Evolutionary conservation across 1,140 invertebrate species (phyloP), one percentile per base, ranked within the genome.

Genomic region (Calliphora vicina): DNA sequence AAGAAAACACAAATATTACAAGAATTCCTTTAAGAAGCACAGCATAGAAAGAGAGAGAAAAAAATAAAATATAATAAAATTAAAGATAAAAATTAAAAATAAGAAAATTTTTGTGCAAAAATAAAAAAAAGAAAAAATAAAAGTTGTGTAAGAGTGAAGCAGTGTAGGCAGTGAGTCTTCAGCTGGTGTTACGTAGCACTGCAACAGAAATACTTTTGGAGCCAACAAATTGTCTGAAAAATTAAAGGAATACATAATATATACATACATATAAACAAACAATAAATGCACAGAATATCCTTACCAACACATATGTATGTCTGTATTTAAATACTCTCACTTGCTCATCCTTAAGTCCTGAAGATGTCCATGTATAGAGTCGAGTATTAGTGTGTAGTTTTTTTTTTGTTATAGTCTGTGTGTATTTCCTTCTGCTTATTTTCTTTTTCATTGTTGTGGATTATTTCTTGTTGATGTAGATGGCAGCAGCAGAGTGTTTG

Each of bases 181-280:
- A 23, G 45, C 45, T 57, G 50, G 35, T 50, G 45, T 17, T 67
- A 57, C 50, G 50, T 57, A 57, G 50, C 0, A n/a, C 50, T 57
- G 50, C 15, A n/a, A 23, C 23, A 1, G 5, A 23, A 10, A 23
- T 67, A 67, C 61, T 20, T 25, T 67, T 67, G 61, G 61, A 20
- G 61, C 61, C 61, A 23, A 67, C 61, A 67, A 67, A 67, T 67
- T 67, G 61, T 67, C n/a, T 67, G 61, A 20, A 67, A 67, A 67
- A 23, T 23, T 67, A 25, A 10, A 50, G 4, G 45, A n/a, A 50
- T 50, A 50, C n/a, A n/a, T n/a, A n/a, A n/a, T 17, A 50, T 45
- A 8, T 0, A 17, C 13, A 57, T 23, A 5, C 0, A n/a, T n/a
- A n/a, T n/a, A n/a, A n/a, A n/a, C n/a, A n/a, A n/a, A n/a, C n/a